Conservation (phyloP, 2,113 vertebrate species). For the Mungos mungo region DNA sequence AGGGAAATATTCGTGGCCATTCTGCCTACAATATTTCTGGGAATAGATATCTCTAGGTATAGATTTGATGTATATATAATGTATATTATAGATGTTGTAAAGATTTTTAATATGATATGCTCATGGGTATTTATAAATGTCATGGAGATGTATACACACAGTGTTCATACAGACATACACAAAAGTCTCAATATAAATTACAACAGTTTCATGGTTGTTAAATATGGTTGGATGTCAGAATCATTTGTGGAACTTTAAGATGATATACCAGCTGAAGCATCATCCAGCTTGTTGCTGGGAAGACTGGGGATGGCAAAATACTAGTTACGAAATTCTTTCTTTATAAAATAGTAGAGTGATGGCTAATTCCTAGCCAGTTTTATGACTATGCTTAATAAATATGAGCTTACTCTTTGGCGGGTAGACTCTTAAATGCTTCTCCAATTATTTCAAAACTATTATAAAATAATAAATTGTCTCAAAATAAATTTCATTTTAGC, state of each 20-base stretch:
- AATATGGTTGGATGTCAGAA: not conserved
- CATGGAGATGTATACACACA: not conserved
- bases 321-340: not conserved
- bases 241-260: not conserved
- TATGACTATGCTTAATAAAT: not conserved
- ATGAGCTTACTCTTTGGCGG: not conserved
- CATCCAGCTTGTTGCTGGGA: not conserved
- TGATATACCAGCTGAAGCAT: not conserved
- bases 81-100: not conserved
- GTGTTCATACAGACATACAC: not conserved
- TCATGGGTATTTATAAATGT: not conserved
- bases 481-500: conserved; percentile 30
- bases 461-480: conserved; percentile 1
- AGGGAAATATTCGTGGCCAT: not conserved
- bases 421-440: not conserved
- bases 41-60: not conserved
- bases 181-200: not conserved
- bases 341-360: not conserved
- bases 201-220: not conserved
- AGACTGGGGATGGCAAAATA: not conserved
- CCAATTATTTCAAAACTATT: conserved; percentile 17
- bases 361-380: not conserved
- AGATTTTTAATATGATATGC: not conserved
- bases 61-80: not conserved
- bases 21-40: not conserved